Evolutionary conservation across 1,140 invertebrate genomes (phyloP).

Genomic region (Bombus sibiricus): DNA sequence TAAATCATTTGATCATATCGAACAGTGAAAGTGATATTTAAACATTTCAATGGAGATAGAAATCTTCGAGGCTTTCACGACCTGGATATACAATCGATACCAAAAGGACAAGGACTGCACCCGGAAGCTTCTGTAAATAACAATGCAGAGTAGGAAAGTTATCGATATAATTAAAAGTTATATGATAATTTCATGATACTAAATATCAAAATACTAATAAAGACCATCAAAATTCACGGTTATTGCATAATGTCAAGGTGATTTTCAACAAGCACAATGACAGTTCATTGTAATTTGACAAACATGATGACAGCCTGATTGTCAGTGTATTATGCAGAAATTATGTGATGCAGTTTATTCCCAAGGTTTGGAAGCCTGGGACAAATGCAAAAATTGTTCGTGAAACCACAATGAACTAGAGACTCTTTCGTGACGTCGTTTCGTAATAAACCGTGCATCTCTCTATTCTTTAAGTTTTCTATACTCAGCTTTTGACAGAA

Average conservation of each 20-base stretch:
- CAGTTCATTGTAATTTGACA: neutral
- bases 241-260: neutral
- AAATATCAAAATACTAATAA: no score
- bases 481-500: neutral
- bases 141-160: neutral
- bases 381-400: slow-evolving; percentile 17
- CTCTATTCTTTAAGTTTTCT: neutral
- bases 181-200: no score
- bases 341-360: slow-evolving; percentile 6
- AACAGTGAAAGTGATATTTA: slow-evolving; percentile 2
- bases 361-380: slow-evolving; percentile 13
- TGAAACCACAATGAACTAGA: slow-evolving; percentile 19
- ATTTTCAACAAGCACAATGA: neutral
- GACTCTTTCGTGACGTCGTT: neutral
- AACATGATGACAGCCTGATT: slow-evolving; percentile 23
- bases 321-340: slow-evolving; percentile 2
- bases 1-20: neutral
- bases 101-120: neutral
- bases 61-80: neutral
- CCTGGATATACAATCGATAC: neutral
- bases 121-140: neutral
- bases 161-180: neutral
- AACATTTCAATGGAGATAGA: slow-evolving; percentile 1
- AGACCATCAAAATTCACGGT: neutral
- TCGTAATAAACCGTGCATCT: neutral